Evolutionary conservation across 2,797 vertebrate species (phyloP).

Genomic region (Halcyon leucocephala): DNA sequence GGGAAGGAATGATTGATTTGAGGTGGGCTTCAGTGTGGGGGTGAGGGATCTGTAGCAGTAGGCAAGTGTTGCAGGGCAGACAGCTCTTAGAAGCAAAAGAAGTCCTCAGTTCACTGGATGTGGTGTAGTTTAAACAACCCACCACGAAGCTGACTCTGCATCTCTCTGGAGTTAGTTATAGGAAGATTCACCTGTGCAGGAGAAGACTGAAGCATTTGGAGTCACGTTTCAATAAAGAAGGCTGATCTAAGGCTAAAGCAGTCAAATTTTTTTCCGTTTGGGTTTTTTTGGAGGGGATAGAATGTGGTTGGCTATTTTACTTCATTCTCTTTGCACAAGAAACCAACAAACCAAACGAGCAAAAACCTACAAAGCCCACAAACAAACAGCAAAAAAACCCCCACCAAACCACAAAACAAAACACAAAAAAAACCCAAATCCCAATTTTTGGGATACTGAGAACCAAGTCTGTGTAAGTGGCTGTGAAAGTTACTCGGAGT

Average conservation of each 20-base stretch:
- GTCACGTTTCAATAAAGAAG: not conserved
- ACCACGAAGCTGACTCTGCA: not conserved
- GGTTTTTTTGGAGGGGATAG: not conserved
- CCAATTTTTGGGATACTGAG: not conserved
- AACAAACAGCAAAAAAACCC: not conserved
- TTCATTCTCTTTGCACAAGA: not conserved
- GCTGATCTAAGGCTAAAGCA: not conserved
- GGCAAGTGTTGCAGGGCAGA: not conserved
- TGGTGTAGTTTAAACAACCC: not conserved
- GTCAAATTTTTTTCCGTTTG: not conserved
- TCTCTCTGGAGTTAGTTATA: not conserved
- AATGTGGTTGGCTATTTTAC: not conserved
- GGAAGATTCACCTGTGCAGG: not conserved
- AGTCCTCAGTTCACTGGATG: not conserved
- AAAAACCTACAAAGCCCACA: not conserved
- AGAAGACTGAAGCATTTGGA: not conserved
- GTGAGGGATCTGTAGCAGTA: not conserved
- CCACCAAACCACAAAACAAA: not conserved
- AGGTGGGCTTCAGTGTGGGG: not conserved
- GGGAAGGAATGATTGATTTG: not conserved
- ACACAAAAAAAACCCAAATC: not conserved
- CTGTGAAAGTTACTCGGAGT: slow-evolving; percentile 34
- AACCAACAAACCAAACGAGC: not conserved
- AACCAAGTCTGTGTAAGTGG: not conserved
- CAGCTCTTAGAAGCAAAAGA: not conserved